phyloP scores from a whole-genome alignment of 2,113 vertebrate species.

The Albula goreensis region DNA sequence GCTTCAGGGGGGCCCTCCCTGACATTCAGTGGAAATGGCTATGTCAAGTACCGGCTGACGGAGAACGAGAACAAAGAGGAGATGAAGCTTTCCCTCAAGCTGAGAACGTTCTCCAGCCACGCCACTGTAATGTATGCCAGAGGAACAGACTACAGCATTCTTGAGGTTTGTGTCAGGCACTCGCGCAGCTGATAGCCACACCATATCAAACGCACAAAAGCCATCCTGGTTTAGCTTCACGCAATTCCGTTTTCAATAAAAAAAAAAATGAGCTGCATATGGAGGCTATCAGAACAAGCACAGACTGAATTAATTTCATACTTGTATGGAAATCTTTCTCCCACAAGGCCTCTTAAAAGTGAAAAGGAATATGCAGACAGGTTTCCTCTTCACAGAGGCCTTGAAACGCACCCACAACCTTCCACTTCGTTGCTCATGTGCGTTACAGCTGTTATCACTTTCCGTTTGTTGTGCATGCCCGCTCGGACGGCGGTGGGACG shows the following conservation, averaged over 20 bases:
- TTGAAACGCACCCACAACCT: too few relatives aligned
- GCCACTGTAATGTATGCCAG: slow-evolving; percentile 80
- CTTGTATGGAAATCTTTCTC: not conserved
- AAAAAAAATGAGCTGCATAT: not conserved
- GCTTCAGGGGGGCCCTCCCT: slow-evolving; percentile 63
- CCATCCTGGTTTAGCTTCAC: not conserved
- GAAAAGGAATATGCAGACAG: too few relatives aligned
- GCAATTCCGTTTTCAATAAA: not conserved
- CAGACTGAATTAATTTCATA: not conserved
- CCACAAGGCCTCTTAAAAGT: not conserved
- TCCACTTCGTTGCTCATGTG: too few relatives aligned
- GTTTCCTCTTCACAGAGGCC: too few relatives aligned
- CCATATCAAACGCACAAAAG: not conserved
- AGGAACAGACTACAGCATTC: slow-evolving; percentile 79
- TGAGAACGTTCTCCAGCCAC: slow-evolving; percentile 74
- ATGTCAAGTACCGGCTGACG: slow-evolving; percentile 76
- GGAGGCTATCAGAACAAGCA: not conserved
- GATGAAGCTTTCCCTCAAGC: slow-evolving; percentile 76
- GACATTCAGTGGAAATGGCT: slow-evolving; percentile 79
- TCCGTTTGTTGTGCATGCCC: too few relatives aligned
- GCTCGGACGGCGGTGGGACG: too few relatives aligned
- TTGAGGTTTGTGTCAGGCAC: slow-evolving; percentile 67
- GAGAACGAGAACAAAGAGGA: slow-evolving; percentile 78
- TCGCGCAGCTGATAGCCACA: not conserved
- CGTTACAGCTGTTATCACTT: too few relatives aligned